Base-by-base conservation (phyloP, 1,140 invertebrate species). In the Procambarus virginalis region DNA sequence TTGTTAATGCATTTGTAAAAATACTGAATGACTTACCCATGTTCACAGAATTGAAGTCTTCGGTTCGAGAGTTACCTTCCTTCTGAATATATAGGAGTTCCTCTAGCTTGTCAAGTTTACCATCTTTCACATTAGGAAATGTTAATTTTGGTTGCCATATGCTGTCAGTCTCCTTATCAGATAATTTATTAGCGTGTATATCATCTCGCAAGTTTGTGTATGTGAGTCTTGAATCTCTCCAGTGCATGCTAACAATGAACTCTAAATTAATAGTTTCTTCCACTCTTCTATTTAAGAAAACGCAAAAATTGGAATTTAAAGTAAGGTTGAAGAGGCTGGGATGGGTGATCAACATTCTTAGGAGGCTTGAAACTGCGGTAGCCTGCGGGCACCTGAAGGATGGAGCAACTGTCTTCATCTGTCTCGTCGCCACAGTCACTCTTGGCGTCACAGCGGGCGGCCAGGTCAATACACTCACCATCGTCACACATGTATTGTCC, bases 81-180 rank as follows among this genome's bases (percentile, higher is more conserved):
- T 48, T 82, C 51, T 64, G 34, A 2, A 89, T 73, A 64, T 58
- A 89, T 8, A 89, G 10, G 45, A 83, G 9, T n/a, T 89, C 80
- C 2, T 81, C 14, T 22, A 48, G 45, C 48, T 75, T 8, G 45
- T 84, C 58, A 4, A 89, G 8, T 2, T 34, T 51, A 2, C 87
- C 87, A 34, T 89, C 87, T 58, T 89, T 83, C n/a, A 89, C 48
- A n/a, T 89, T 89, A 2, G 87, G 80, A 22, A 89, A 89, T 34
- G 70, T 45, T 14, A 84, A n/a, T 6, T 8, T 48, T 2, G 87
- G 87, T 10, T 51, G 12, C 81, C 87, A 89, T 12, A 89, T 84
- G 14, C 4, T 45, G 0, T 64, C 20, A 20, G 48, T 34, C 46
- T 89, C 87, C 1, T 64, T 34, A 8, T n/a, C 20, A 34, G 87